phyloP scores from a whole-genome alignment of 2,888 invertebrate species.

The Hybos culiciformis region DNA sequence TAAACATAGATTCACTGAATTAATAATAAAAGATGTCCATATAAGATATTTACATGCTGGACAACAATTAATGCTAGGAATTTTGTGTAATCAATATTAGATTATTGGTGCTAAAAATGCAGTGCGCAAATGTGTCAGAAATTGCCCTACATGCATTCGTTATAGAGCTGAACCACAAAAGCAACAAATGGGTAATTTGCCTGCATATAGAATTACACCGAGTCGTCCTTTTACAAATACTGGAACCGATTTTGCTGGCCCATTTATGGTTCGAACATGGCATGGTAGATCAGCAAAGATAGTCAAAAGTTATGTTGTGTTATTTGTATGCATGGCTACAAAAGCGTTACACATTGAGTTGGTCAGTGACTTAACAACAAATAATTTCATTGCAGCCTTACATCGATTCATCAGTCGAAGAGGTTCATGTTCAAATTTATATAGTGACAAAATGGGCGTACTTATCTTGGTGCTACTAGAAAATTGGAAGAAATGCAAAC shows the following conservation, averaged over 20 bases:
- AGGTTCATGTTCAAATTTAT: constrained; percentile 15
- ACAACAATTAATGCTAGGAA: background rate
- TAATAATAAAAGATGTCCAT: background rate
- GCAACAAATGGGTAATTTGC: background rate
- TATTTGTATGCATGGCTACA: constrained; percentile 14
- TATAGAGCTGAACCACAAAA: background rate
- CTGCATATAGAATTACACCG: too few species aligned
- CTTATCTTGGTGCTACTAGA: constrained; percentile 17
- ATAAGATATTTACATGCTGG: background rate
- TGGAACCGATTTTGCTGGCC: constrained; percentile 12
- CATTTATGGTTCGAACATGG: constrained; percentile 7
- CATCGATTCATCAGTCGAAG: constrained; percentile 16
- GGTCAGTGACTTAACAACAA: constrained; percentile 3
- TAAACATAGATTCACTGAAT: background rate
- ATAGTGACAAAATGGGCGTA: constrained; percentile 19
- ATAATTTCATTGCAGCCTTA: constrained; percentile 16
- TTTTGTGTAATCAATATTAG: background rate
- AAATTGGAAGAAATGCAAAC: constrained; percentile 9
- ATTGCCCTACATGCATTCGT: background rate
- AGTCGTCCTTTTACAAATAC: constrained; percentile 5
- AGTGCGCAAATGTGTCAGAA: background rate
- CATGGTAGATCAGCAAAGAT: constrained; percentile 9
- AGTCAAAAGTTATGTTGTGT: constrained; percentile 14
- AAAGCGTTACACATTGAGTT: background rate
- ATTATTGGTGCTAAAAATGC: background rate